Conservation (phyloP, 2,113 vertebrate species). For the Neodon shergylaensis region DNA sequence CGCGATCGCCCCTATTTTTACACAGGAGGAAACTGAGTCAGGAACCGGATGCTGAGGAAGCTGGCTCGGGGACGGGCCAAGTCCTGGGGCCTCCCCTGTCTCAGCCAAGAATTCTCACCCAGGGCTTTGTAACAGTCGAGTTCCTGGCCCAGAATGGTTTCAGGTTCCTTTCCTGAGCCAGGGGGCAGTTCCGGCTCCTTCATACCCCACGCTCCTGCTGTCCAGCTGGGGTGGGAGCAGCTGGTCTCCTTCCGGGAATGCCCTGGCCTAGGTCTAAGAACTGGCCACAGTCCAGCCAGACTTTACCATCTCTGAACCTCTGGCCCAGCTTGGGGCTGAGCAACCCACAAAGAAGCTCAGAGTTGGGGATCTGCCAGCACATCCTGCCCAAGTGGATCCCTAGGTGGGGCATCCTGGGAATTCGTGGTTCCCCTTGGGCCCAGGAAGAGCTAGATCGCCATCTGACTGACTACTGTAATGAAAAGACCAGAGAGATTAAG, state of each 20-base stretch:
- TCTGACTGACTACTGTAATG: neutral
- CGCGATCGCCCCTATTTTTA: neutral
- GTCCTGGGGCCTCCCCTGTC: neutral
- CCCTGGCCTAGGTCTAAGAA: neutral
- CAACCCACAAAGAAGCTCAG: neutral
- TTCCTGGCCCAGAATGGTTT: neutral
- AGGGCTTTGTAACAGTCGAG: neutral
- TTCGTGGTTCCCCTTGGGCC: neutral
- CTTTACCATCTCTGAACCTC: neutral
- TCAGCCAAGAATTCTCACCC: neutral
- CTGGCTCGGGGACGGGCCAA: neutral
- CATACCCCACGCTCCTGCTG: neutral
- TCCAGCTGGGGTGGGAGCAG: neutral
- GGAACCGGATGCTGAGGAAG: neutral
- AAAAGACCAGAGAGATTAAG: neutral
- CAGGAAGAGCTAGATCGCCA: neutral
- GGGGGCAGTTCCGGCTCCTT: neutral
- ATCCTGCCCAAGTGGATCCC: neutral
- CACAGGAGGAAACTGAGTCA: slow-evolving; percentile 36
- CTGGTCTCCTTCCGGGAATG: neutral
- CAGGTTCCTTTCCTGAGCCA: neutral
- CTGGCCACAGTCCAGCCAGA: neutral
- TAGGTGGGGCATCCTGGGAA: neutral
- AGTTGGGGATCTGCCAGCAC: neutral
- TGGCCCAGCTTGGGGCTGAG: neutral